A percentile compares a stretch with the other conserved stretches of the same genome.
Conservation (phyloP, 2,888 invertebrate species). For the Hyposoter didymator region DNA sequence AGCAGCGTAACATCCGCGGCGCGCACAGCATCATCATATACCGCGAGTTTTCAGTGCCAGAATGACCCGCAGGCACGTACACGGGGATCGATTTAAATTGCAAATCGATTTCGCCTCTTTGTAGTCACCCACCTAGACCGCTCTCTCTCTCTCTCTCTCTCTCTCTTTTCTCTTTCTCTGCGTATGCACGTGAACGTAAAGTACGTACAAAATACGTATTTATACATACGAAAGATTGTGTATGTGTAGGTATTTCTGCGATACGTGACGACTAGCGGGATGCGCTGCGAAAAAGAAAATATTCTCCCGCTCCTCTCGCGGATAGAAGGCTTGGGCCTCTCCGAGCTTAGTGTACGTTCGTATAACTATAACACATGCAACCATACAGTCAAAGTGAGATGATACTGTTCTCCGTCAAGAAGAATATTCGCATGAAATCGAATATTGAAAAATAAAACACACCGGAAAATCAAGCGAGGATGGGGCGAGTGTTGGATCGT, state of each 20-base stretch:
- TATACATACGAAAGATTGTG: background rate
- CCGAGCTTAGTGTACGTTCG: background rate
- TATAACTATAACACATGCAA: background rate
- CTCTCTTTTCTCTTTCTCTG: conserved; percentile 7
- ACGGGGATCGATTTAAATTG: conserved; percentile 82
- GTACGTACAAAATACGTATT: conserved; percentile 66
- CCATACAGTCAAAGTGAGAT: conserved; percentile 19
- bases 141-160: conserved; percentile 28
- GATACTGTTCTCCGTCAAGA: conserved; percentile 62
- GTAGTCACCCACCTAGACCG: conserved; percentile 81
- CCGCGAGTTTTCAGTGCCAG: conserved; percentile 73
- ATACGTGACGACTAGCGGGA: conserved; percentile 76
- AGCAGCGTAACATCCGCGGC: conserved; percentile 21
- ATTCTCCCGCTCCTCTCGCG: conserved; percentile 25
- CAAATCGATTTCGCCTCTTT: conserved; percentile 83
- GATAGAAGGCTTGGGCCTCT: conserved; percentile 19
- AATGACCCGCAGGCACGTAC: conserved; percentile 82
- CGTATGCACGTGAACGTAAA: conserved; percentile 45
- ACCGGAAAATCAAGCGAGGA: conserved; percentile 22
- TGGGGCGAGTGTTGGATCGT: background rate
- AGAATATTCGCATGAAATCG: conserved; percentile 72
- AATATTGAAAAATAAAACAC: conserved; percentile 67
- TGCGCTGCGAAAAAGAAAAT: conserved; percentile 50
- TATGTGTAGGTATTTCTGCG: conserved; percentile 68
- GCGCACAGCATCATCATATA: conserved; percentile 74